phyloP scores from a whole-genome alignment of 1,140 invertebrate genomes.

The Watersipora subatra region DNA sequence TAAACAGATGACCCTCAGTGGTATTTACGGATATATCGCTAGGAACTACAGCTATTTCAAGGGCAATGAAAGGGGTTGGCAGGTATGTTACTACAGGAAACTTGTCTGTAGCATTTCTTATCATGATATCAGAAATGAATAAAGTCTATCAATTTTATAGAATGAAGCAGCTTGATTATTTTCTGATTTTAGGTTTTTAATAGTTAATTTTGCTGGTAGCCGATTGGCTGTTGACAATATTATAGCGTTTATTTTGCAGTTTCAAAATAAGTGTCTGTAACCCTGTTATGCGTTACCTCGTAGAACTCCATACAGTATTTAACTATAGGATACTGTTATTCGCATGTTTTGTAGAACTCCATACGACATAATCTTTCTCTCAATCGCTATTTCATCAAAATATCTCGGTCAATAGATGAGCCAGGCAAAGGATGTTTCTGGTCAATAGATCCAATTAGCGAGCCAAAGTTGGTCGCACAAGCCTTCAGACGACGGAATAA shows the following conservation, averaged over 20 bases:
- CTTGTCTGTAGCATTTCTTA: not conserved
- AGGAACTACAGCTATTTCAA: conserved; percentile 92
- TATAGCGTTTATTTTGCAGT: not conserved
- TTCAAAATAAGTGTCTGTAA: not conserved
- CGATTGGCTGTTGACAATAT: not conserved
- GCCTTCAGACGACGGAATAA: conserved; percentile 67
- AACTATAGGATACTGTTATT: too few relatives aligned
- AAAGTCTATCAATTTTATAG: not conserved
- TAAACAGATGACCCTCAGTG: conserved; percentile 82
- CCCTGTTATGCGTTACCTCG: not conserved
- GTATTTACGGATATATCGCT: conserved; percentile 91
- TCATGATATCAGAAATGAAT: not conserved
- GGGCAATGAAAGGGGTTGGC: conserved; percentile 90
- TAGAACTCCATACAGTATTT: too few relatives aligned
- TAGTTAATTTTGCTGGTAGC: not conserved
- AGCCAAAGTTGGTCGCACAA: conserved; percentile 81
- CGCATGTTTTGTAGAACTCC: conserved; percentile 54
- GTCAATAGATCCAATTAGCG: conserved; percentile 84
- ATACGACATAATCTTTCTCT: conserved; percentile 89
- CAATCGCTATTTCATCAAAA: conserved; percentile 87
- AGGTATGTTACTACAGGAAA: conserved; percentile 43
- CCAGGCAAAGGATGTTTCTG: conserved; percentile 83
- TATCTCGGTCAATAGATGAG: conserved; percentile 84
- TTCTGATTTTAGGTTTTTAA: not conserved
- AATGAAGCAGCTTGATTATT: not conserved